Evolutionary conservation across 2,888 invertebrate species (phyloP), one percentile per base, ranked within the genome.

Genomic region (Ethmia dodecea): DNA sequence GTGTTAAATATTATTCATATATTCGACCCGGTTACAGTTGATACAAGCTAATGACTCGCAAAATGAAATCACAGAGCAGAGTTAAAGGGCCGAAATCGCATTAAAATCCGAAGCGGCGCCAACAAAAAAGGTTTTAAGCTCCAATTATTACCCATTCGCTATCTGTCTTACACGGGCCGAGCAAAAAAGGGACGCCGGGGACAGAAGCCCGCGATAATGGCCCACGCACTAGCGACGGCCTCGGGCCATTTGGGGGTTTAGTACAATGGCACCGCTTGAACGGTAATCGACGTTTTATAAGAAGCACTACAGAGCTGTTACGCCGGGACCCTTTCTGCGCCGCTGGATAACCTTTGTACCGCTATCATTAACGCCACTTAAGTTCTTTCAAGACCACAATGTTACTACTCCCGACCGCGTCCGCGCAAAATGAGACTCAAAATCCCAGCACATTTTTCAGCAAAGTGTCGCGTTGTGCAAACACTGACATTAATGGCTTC

Each of bases 141-240:
- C 64, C 79, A 79, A 81, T 79, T 73, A 78, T 77, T 76, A 74
- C 71, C 75, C 73, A 72, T 72, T 72, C 69, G 67, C 68, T 79
- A 77, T 81, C 79, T 74, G 73, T 77, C 71, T 70, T 70, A 70
- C 71, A 68, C 61, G 71, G 64, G 67, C 58, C 55, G 33, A 28
- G 31, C 29, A 38, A 60, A 71, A 73, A 73, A 67, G 68, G 68
- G 71, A 66, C 11, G 26, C 11, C 45, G 49, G 52, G 54, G 54
- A 66, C 72, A 76, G 78, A 78, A 75, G 75, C 54, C 52, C 35
- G 66, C 61, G 75, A 72, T 75, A 77, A 80, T 78, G 68, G 68
- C 55, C 52, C 59, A 64, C 64, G 64, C 66, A 70, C 66, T 65
- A 62, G 56, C 31, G 50, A 52, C 60, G 58, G 62, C 60, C 60